phyloP scores from a whole-genome alignment of 2,888 invertebrate genomes.

The Didymodactylos carnosus region DNA sequence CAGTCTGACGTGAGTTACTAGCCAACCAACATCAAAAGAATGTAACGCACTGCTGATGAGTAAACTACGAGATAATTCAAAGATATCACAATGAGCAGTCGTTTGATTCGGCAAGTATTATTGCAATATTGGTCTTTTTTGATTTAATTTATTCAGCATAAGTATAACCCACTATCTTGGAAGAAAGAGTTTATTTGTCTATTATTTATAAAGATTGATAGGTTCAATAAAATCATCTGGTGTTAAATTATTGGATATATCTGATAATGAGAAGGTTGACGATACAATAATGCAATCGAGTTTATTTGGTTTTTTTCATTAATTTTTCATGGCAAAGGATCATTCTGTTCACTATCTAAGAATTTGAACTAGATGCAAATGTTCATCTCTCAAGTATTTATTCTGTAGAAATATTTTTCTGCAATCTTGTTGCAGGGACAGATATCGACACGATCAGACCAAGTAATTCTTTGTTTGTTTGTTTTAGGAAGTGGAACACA shows the following conservation, averaged over 20 bases:
- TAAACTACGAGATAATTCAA: not conserved
- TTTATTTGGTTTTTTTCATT: not conserved
- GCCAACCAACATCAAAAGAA: not conserved
- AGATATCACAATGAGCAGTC: conserved; percentile 8
- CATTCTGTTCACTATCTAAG: no score
- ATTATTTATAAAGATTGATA: not conserved
- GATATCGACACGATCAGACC: no score
- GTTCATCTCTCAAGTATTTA: no score
- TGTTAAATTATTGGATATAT: not conserved
- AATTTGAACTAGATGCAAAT: no score
- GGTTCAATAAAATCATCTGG: not conserved
- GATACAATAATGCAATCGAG: not conserved
- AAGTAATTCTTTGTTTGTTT: not conserved
- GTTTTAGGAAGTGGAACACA: conserved; percentile 37
- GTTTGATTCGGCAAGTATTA: not conserved
- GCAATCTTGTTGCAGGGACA: no score
- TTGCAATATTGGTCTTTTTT: not conserved
- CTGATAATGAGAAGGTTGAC: not conserved
- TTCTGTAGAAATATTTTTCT: no score
- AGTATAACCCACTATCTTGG: not conserved
- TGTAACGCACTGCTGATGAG: not conserved
- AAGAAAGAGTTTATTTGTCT: not conserved
- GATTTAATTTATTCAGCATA: not conserved
- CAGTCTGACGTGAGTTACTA: conserved; percentile 85
- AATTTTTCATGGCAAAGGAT: no score